A percentile compares a stretch with the other conserved stretches of the same genome.
Conservation (phyloP, 1,140 invertebrate genomes). For the Tachypleus tridentatus region DNA sequence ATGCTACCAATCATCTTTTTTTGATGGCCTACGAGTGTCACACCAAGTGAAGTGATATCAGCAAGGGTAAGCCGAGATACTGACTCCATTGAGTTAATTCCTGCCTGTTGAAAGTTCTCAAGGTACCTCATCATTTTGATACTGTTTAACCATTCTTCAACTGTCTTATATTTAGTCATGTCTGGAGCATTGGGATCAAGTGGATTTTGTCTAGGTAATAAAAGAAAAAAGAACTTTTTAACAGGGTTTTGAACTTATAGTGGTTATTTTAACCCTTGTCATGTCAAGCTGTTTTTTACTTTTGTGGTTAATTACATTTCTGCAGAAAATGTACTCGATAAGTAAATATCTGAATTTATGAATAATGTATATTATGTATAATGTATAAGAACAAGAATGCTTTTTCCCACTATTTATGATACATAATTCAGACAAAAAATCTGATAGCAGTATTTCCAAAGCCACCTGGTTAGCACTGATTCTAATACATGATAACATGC, state of each 20-base stretch:
- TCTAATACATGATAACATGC: too few species aligned
- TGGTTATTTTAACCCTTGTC: neutral
- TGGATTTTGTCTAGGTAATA: constrained; percentile 46
- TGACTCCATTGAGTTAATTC: constrained; percentile 69
- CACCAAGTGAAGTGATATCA: constrained; percentile 78
- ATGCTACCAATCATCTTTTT: constrained; percentile 97
- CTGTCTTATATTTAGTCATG: constrained; percentile 74
- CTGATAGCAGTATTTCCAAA: too few species aligned
- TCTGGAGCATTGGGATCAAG: constrained; percentile 76
- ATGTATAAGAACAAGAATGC: too few species aligned
- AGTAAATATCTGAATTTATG: too few species aligned
- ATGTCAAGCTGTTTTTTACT: too few species aligned
- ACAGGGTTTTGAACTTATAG: too few species aligned
- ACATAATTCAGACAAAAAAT: too few species aligned
- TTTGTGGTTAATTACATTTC: too few species aligned
- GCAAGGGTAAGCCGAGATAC: constrained; percentile 75
- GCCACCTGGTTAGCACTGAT: too few species aligned
- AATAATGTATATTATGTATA: too few species aligned
- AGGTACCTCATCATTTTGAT: constrained; percentile 96
- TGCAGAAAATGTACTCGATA: too few species aligned
- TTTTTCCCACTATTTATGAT: too few species aligned
- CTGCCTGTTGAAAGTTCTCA: constrained; percentile 80
- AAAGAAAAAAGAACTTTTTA: constrained; percentile 9
- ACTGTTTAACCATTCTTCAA: constrained; percentile 87
- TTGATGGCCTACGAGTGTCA: constrained; percentile 92